Evolutionary conservation across 2,797 vertebrate species (phyloP).

Genomic region (Liasis olivaceus): DNA sequence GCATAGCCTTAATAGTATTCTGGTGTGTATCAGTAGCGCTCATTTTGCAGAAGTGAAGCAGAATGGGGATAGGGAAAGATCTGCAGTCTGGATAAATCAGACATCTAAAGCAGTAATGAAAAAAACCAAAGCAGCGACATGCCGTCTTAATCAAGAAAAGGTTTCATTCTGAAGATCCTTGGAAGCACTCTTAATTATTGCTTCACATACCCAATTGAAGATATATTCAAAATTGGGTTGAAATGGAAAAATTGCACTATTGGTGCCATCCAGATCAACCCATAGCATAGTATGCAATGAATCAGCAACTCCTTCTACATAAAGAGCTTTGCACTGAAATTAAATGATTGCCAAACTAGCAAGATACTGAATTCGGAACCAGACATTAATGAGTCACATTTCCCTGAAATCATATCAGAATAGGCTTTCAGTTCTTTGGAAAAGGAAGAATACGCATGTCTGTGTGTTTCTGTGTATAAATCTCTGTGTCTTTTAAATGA

Average conservation of each 20-base stretch:
- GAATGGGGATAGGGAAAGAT: not conserved
- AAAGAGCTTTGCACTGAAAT: not conserved
- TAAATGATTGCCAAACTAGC: not conserved
- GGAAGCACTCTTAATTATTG: constrained; percentile 8
- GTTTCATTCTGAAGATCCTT: not conserved
- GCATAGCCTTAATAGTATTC: not conserved
- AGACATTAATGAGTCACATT: not conserved
- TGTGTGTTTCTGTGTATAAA: not conserved
- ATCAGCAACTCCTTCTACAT: not conserved
- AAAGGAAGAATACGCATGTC: not conserved
- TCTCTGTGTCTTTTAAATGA: not conserved
- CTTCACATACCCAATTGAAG: not conserved
- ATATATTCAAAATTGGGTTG: not conserved
- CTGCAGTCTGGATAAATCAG: not conserved
- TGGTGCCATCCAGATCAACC: not conserved
- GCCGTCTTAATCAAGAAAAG: not conserved
- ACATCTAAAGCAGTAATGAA: not conserved
- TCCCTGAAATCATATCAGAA: not conserved
- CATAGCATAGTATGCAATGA: not conserved
- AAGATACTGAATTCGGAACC: not conserved
- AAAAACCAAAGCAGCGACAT: not conserved
- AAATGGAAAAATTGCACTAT: not conserved
- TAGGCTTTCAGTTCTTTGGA: not conserved
- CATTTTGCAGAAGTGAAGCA: not conserved
- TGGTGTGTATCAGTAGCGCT: not conserved